Percentiles rank a stretch among this genome's conserved stretches.
Conservation (phyloP, 2,113 vertebrate genomes). For the Megalops atlanticus region DNA sequence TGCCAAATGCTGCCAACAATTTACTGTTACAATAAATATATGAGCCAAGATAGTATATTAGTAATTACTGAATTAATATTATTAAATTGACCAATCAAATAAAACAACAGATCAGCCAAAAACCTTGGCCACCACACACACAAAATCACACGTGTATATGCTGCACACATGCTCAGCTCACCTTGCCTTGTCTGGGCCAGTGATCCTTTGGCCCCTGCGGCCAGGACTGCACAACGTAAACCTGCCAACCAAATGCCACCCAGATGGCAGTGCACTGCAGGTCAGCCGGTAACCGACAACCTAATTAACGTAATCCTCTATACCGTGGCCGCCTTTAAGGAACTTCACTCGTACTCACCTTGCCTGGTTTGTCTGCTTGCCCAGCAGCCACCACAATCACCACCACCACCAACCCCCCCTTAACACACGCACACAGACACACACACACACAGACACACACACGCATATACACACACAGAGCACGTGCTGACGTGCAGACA, state of each 20-base stretch:
- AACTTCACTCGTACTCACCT: not conserved
- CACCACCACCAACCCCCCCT: too few relatives aligned
- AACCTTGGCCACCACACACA: not conserved
- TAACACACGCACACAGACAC: too few relatives aligned
- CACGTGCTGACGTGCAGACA: not conserved
- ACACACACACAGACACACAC: too few relatives aligned
- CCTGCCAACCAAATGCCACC: constrained; percentile 26
- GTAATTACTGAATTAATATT: too few relatives aligned
- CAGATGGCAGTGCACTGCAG: constrained; percentile 29
- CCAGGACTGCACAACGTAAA: not conserved
- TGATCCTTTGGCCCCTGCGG: not conserved
- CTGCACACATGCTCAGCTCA: not conserved
- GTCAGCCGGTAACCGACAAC: constrained; percentile 2
- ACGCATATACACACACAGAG: too few relatives aligned
- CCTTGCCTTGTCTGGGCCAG: not conserved
- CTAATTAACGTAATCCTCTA: constrained; percentile 21
- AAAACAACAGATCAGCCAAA: too few relatives aligned
- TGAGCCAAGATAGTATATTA: too few relatives aligned
- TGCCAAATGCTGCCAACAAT: too few relatives aligned
- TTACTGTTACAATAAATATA: too few relatives aligned
- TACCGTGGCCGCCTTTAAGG: not conserved
- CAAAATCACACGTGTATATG: not conserved
- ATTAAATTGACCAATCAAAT: too few relatives aligned
- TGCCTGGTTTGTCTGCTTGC: not conserved
- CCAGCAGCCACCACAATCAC: not conserved